phyloP scores from a whole-genome alignment of 2,888 invertebrate genomes.

The Cordilura impudica region DNA sequence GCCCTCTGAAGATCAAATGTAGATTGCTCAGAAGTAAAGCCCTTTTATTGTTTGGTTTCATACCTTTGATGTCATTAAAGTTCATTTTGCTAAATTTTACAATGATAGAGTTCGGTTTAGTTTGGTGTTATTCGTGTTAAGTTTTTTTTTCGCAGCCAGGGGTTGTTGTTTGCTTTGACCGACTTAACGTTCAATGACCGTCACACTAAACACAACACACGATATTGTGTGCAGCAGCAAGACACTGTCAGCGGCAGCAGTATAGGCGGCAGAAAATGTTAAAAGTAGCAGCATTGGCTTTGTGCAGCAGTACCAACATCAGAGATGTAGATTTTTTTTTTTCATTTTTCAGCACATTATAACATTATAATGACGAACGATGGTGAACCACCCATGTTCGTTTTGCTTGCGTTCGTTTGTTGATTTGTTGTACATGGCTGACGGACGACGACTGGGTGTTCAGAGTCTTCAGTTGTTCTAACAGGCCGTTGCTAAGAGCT shows the following conservation, averaged over 20 bases:
- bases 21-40: too few relatives aligned
- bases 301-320: constrained; percentile 21
- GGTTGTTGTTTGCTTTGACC: constrained; percentile 78
- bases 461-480: constrained; percentile 9
- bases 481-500: constrained; percentile 51
- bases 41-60: background rate
- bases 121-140: constrained; percentile 16
- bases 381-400: background rate
- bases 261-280: background rate
- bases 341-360: constrained; percentile 56
- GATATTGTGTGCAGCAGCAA: constrained; percentile 32
- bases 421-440: constrained; percentile 18
- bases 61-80: constrained; percentile 60
- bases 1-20: too few relatives aligned
- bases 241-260: constrained; percentile 17
- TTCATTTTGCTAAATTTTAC: constrained; percentile 66
- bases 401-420: background rate
- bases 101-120: constrained; percentile 58
- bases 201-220: constrained; percentile 66
- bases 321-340: background rate
- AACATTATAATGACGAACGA: constrained; percentile 48
- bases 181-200: constrained; percentile 72
- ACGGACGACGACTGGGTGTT: constrained; percentile 27
- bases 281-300: constrained; percentile 12
- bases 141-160: constrained; percentile 69